Conservation (phyloP, 1,140 invertebrate genomes). For the Hypothenemus hampei region DNA sequence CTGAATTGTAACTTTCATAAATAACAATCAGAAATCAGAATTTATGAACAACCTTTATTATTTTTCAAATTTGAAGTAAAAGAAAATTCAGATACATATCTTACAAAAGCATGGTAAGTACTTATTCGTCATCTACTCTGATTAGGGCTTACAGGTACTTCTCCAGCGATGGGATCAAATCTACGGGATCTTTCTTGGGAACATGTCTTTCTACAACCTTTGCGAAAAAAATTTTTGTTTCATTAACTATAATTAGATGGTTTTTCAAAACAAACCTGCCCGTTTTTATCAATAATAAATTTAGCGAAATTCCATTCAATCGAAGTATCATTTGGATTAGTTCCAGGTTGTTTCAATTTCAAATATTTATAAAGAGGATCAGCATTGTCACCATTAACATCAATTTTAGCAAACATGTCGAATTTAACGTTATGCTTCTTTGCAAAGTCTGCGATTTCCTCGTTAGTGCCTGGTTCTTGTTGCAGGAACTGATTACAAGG, state of each 20-base stretch:
- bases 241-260: background rate
- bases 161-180: constrained; percentile 59
- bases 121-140: background rate
- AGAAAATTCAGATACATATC: too few species aligned
- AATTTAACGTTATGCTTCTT: constrained; percentile 68
- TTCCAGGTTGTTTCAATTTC: constrained; percentile 72
- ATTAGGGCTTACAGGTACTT: constrained; percentile 61
- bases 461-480: constrained; percentile 70
- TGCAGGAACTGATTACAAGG: constrained; percentile 89
- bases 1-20: too few species aligned
- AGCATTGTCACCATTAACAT: constrained; percentile 84
- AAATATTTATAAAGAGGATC: constrained; percentile 85
- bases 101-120: too few species aligned
- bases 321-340: constrained; percentile 59
- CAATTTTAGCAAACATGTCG: constrained; percentile 73
- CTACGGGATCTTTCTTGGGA: constrained; percentile 67
- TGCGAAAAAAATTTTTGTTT: constrained; percentile 25
- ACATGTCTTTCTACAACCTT: constrained; percentile 76
- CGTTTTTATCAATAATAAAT: constrained; percentile 85
- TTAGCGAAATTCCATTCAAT: constrained; percentile 99
- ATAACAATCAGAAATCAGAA: too few species aligned
- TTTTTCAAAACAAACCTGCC: constrained; percentile 63
- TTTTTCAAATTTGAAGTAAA: too few species aligned
- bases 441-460: constrained; percentile 70
- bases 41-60: too few species aligned